Percentiles rank a stretch among this genome's conserved stretches.
phyloP scores from a whole-genome alignment of 2,797 vertebrate genomes.

The Eleutherodactylus coqui region DNA sequence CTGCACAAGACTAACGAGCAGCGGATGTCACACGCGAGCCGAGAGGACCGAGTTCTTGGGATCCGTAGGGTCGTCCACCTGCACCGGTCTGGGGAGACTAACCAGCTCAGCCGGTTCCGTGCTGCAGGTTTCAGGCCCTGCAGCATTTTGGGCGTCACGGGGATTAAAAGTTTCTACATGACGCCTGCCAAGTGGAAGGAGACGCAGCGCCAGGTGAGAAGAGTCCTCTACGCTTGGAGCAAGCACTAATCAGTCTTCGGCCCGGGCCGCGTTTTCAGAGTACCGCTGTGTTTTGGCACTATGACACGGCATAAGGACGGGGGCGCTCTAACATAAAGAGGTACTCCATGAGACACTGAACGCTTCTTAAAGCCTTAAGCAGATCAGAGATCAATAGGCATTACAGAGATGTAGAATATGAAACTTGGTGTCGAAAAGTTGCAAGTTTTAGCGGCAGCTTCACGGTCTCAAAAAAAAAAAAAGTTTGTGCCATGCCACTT shows the following conservation, averaged over 20 bases:
- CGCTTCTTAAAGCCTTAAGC: too few relatives aligned
- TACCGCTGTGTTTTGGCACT: too few relatives aligned
- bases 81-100: not conserved
- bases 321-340: too few relatives aligned
- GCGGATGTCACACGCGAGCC: not conserved
- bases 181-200: not conserved
- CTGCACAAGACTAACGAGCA: not conserved
- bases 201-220: not conserved
- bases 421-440: too few relatives aligned
- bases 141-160: not conserved
- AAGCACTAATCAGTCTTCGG: not conserved
- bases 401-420: too few relatives aligned
- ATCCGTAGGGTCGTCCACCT: not conserved
- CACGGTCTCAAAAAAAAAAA: too few relatives aligned
- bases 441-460: too few relatives aligned
- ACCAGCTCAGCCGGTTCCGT: slow-evolving; percentile 15
- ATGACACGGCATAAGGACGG: too few relatives aligned
- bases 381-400: too few relatives aligned
- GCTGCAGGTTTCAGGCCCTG: not conserved
- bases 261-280: too few relatives aligned
- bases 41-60: not conserved
- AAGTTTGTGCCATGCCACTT: too few relatives aligned
- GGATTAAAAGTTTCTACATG: not conserved
- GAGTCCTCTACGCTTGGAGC: not conserved
- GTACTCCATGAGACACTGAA: too few relatives aligned